Percentiles rank a stretch among this genome's conserved stretches.
Conservation (phyloP, 1,140 invertebrate genomes). For the Antheraea mylitta region DNA sequence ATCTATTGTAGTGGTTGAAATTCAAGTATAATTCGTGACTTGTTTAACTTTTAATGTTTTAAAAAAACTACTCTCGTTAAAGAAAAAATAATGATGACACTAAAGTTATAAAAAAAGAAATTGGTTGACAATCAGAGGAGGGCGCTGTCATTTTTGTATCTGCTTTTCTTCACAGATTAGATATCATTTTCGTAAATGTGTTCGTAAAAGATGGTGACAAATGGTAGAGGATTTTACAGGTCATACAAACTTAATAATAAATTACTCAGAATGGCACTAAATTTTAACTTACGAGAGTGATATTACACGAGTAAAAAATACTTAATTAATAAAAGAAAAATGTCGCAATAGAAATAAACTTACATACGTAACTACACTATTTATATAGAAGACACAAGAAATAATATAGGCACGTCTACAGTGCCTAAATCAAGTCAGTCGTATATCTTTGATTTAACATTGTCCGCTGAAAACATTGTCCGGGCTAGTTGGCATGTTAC, state of each 20-base stretch:
- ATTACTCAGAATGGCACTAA: conserved; percentile 10
- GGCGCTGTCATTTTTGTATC: too few species aligned
- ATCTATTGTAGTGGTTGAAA: too few species aligned
- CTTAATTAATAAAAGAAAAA: background rate
- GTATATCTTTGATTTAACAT: conserved; percentile 12
- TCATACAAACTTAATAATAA: conserved; percentile 12
- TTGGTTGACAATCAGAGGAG: too few species aligned
- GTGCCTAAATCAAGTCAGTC: conserved; percentile 69
- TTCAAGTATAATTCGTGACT: too few species aligned
- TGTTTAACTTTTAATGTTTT: too few species aligned
- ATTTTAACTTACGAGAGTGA: conserved; percentile 14
- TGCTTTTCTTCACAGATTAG: too few species aligned
- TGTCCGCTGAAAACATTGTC: background rate
- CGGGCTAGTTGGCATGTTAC: background rate
- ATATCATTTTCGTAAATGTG: background rate
- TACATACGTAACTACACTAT: conserved; percentile 8
- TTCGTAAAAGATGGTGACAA: background rate
- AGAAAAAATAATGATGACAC: too few species aligned
- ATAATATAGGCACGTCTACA: conserved; percentile 63
- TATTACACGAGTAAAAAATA: conserved; percentile 8
- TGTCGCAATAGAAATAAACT: background rate
- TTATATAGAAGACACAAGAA: conserved; percentile 62
- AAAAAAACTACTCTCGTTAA: too few species aligned
- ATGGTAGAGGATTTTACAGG: background rate
- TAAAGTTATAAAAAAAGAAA: too few species aligned